These are phyloP conservation scores for Ceratosolen solmsi DNA, from an alignment of 1,140 invertebrate species.

Conservation along the genomic window DNA sequence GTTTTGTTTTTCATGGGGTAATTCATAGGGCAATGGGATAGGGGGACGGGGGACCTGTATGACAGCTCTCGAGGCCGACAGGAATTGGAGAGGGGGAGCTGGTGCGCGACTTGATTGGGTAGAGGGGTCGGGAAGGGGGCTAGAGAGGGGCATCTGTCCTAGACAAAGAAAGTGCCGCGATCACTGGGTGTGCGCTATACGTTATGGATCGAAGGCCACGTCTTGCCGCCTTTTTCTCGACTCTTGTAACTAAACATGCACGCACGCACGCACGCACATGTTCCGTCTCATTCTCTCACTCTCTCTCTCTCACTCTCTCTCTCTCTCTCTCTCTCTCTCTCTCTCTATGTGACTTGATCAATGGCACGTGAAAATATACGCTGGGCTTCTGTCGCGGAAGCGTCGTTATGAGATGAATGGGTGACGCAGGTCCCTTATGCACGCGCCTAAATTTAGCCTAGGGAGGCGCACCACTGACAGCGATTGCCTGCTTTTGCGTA, in stretches of 20 bases:
- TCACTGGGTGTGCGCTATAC: slow-evolving; percentile 18
- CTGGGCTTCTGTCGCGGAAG: background rate
- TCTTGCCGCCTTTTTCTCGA: background rate
- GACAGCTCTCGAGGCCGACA: slow-evolving; percentile 10
- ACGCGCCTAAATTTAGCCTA: slow-evolving; percentile 8
- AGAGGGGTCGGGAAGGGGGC: background rate
- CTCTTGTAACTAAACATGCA: too few species aligned
- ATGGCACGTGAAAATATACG: slow-evolving; percentile 16
- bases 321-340: background rate
- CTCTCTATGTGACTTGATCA: background rate
- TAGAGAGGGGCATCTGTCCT: slow-evolving; percentile 37
- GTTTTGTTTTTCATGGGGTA: slow-evolving; percentile 32
- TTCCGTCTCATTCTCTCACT: too few species aligned
- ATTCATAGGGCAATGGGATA: background rate
- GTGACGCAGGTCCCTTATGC: background rate
- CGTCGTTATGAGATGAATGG: background rate
- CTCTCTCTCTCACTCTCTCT: too few species aligned
- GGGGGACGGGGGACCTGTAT: background rate
- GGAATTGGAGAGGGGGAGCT: background rate
- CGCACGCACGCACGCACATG: too few species aligned
- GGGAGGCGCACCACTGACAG: background rate
- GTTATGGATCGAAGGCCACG: slow-evolving; percentile 30
- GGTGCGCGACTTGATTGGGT: too few species aligned
- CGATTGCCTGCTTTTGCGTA: background rate
- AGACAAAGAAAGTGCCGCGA: slow-evolving; percentile 47